Evolutionary conservation across 2,888 invertebrate species (phyloP).

Genomic region (Amphimallon solstitiale): DNA sequence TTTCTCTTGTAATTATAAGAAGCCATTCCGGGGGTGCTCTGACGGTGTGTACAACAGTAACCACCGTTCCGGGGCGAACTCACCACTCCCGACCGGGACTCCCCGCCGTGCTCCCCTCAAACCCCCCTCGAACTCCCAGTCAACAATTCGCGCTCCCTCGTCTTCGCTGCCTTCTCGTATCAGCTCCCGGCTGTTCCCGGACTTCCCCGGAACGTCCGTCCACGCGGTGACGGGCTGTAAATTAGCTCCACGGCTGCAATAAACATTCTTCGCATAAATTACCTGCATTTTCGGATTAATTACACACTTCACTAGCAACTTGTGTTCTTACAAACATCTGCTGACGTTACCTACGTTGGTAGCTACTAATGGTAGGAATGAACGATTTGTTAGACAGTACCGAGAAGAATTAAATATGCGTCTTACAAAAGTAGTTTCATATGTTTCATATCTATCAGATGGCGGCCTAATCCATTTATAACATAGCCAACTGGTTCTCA

Average conservation of each 20-base stretch:
- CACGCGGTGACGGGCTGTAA: constrained; percentile 63
- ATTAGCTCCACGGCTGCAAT: constrained; percentile 63
- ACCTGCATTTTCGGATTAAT: constrained; percentile 65
- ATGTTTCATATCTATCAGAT: too few relatives aligned
- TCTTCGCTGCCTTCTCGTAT: constrained; percentile 29
- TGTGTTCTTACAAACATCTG: constrained; percentile 40
- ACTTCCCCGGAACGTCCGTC: constrained; percentile 52
- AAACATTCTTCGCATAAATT: constrained; percentile 65
- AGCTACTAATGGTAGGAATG: neutral
- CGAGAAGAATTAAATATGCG: too few relatives aligned
- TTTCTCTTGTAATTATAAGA: constrained; percentile 41
- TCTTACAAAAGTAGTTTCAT: constrained; percentile 13
- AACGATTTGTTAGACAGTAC: neutral
- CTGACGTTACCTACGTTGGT: constrained; percentile 24
- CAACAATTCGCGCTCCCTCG: too few relatives aligned
- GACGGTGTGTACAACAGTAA: constrained; percentile 26
- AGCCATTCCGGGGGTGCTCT: constrained; percentile 42
- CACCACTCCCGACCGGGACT: neutral
- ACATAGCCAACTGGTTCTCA: too few relatives aligned
- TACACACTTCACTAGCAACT: constrained; percentile 64
- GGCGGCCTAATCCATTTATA: too few relatives aligned
- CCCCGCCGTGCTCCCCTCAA: too few relatives aligned
- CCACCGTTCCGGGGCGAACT: neutral
- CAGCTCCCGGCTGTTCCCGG: constrained; percentile 30
- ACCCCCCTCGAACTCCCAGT: neutral